Evolutionary conservation across 2,113 vertebrate species (phyloP).

Genomic region (Pomatostomus ruficeps): DNA sequence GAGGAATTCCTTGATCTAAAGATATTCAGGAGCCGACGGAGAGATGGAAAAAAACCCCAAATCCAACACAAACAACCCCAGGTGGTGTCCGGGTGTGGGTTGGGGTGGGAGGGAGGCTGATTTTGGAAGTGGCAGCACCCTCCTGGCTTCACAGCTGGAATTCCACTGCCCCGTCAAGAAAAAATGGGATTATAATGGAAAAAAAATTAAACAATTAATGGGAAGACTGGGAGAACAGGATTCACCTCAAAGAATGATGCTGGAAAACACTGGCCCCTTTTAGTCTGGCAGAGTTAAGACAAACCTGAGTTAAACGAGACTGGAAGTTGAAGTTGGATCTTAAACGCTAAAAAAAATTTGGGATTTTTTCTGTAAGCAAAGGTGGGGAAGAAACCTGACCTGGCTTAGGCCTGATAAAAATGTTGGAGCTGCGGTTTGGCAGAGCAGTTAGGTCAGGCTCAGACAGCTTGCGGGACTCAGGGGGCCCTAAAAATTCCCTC

Average conservation of each 20-base stretch:
- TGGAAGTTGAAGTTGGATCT: not conserved
- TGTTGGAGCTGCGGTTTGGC: not conserved
- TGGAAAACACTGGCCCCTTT: not conserved
- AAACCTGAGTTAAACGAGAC: not conserved
- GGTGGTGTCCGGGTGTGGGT: not conserved
- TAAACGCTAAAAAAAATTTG: rapidly evolving
- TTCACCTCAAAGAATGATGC: not conserved
- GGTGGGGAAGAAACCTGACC: not conserved
- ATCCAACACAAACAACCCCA: not conserved
- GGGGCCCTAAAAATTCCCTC: not conserved
- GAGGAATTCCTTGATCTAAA: not conserved
- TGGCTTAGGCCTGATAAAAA: not conserved
- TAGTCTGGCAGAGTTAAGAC: not conserved
- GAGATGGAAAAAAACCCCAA: not conserved
- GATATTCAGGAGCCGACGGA: not conserved
- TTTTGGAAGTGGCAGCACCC: not conserved
- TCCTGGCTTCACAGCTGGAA: not conserved
- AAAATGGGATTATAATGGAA: not conserved
- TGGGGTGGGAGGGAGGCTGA: not conserved
- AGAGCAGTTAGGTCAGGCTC: not conserved
- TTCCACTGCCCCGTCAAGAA: not conserved
- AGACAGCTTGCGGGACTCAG: not conserved
- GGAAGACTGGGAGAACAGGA: not conserved
- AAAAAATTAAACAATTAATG: not conserved
- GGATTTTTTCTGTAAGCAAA: not conserved